Conservation (phyloP, 2,113 vertebrate species). For the Spheniscus mendiculus region DNA sequence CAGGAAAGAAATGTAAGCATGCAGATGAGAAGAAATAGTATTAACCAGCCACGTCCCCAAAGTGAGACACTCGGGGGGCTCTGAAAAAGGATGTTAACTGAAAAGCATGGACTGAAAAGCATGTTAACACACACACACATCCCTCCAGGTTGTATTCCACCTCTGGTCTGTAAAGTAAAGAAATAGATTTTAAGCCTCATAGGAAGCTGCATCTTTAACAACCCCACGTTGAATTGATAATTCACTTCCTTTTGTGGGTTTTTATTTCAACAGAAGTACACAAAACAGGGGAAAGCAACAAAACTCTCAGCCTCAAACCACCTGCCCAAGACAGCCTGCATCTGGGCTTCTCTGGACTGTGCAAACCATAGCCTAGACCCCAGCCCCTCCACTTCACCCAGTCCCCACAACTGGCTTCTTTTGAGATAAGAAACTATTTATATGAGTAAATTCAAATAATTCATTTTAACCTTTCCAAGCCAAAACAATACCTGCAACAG, state of each 20-base stretch:
- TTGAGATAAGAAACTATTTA: neutral
- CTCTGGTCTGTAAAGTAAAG: neutral
- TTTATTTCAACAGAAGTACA: neutral
- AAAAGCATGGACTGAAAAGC: neutral
- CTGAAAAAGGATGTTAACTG: too few relatives aligned
- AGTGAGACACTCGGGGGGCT: fast-evolving
- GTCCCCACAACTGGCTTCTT: neutral
- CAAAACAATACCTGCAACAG: neutral
- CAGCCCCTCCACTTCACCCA: neutral
- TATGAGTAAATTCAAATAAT: neutral
- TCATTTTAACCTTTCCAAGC: neutral
- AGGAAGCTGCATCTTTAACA: neutral
- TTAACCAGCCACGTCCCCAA: neutral
- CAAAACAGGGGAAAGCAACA: neutral
- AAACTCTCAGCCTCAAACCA: neutral
- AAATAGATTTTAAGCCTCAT: neutral
- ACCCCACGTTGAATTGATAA: neutral
- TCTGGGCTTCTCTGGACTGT: neutral
- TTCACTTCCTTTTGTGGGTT: neutral
- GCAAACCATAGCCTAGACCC: neutral
- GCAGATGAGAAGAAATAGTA: neutral
- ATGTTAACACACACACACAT: neutral
- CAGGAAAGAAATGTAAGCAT: neutral
- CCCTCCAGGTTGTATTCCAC: neutral
- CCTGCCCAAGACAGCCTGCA: neutral